Percentiles rank a stretch among this genome's conserved stretches.
Conservation (phyloP, 2,797 vertebrate species). For the Thunnus albacares region DNA sequence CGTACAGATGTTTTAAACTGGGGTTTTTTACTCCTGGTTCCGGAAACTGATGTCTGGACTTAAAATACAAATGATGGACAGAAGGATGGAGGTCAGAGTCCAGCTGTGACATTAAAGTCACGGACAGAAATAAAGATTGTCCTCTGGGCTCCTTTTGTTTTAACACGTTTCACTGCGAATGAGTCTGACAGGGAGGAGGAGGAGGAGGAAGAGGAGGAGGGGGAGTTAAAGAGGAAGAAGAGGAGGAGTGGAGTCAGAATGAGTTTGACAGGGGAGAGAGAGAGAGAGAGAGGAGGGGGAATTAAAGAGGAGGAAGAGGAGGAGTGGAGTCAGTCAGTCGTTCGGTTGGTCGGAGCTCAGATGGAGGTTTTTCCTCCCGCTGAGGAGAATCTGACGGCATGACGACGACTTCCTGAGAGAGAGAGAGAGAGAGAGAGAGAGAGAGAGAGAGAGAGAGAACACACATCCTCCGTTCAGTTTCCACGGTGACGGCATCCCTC, state of each 20-base stretch:
- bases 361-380: conserved; percentile 56
- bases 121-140: conserved; percentile 42
- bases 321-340: conserved; percentile 15
- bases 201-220: no score
- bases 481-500: conserved; percentile 77
- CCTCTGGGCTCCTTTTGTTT: conserved; percentile 47
- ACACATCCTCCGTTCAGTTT: conserved; percentile 66
- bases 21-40: no score
- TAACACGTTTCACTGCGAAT: conserved; percentile 57
- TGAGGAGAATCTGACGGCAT: conserved; percentile 62
- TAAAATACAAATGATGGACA: no score
- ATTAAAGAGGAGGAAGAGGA: background rate
- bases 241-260: background rate
- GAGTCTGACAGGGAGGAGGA: conserved; percentile 26
- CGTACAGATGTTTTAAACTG: no score
- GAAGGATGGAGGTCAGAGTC: conserved; percentile 36
- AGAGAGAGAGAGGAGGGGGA: conserved; percentile 3
- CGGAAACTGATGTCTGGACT: no score
- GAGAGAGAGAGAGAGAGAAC: conserved; percentile 9
- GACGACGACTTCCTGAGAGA: conserved; percentile 64
- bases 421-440: conserved; percentile 14
- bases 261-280: no score
- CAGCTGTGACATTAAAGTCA: conserved; percentile 33
- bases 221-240: background rate
- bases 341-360: conserved; percentile 32